Evolutionary conservation across 30 jellyfish, hydroid and myxozoan genomes (phyloP), one percentile per base, ranked within the genome.

Genomic region (Sanderia malayensis): DNA sequence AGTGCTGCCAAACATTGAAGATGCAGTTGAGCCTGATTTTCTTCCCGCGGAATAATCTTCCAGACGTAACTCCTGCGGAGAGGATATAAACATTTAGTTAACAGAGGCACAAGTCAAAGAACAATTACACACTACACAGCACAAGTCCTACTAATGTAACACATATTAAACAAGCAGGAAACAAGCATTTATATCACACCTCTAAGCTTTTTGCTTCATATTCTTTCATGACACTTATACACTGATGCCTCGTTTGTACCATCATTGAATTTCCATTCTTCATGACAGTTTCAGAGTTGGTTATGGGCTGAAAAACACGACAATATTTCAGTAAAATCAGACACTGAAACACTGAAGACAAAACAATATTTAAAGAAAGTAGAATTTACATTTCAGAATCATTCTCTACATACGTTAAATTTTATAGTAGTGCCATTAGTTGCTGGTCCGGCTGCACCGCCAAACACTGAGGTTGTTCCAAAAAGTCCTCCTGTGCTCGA

Each of bases 31-130:
- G 18, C 88, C 88, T 18, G 88, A 37, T 52, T 89, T 89, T 76
- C 97, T 70, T 0, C 89, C 89, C 25, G 97, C 97, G 0, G 92
- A 6, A 64, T 89, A 89, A 74, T 89, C 97, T 63, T 89, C 97
- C 32, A 81, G 57, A 2, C 97, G 85, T 34, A 89, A 74, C 68
- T 89, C 97, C 97, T 89, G 70, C 24, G 24, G 21, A 31, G n/a
- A n/a, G n/a, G n/a, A n/a, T n/a, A n/a, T n/a, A n/a, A n/a, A n/a
- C n/a, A n/a, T n/a, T n/a, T n/a, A n/a, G n/a, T n/a, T n/a, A n/a
- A n/a, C n/a, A n/a, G n/a, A n/a, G n/a, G n/a, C n/a, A n/a, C n/a
- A n/a, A n/a, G n/a, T n/a, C n/a, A n/a, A n/a, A n/a, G n/a, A n/a
- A n/a, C n/a, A n/a, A n/a, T n/a, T n/a, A n/a, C n/a, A n/a, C n/a